A percentile compares a stretch with the other conserved stretches of the same genome.
These are phyloP conservation scores for Aythya baeri DNA, from an alignment of 2,113 vertebrate species.

Conservation along the genomic window DNA sequence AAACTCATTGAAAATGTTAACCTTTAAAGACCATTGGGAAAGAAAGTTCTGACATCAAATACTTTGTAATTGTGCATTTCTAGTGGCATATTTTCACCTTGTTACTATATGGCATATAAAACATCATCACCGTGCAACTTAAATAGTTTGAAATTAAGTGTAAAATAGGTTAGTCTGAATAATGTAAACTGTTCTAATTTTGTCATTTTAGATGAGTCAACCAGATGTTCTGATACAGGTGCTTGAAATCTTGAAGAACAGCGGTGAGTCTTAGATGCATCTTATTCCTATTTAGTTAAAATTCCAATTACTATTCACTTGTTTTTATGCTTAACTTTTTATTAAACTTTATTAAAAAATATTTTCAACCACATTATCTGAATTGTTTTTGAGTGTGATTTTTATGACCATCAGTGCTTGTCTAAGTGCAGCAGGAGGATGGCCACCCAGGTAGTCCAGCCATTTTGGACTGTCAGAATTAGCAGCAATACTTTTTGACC, in stretches of 20 bases:
- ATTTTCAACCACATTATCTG: not conserved
- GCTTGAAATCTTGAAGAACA: conserved; percentile 94
- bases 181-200: conserved; percentile 25
- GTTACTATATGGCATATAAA: not conserved
- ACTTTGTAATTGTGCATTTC: not conserved
- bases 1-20: not conserved
- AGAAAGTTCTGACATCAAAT: not conserved
- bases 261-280: conserved; percentile 80
- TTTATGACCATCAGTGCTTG: not conserved
- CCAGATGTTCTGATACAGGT: conserved; percentile 97
- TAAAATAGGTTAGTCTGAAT: not conserved
- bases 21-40: not conserved
- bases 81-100: not conserved
- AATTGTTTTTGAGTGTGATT: not conserved
- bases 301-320: not conserved
- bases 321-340: not conserved
- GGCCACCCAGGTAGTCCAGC: not conserved
- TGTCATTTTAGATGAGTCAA: conserved; percentile 89
- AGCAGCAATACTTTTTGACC: not conserved
- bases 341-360: not conserved
- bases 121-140: not conserved
- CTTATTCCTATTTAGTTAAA: not conserved
- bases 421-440: not conserved
- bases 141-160: not conserved
- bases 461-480: not conserved